Base-by-base conservation (phyloP, 2,113 vertebrate species). In the Ellobius talpinus region DNA sequence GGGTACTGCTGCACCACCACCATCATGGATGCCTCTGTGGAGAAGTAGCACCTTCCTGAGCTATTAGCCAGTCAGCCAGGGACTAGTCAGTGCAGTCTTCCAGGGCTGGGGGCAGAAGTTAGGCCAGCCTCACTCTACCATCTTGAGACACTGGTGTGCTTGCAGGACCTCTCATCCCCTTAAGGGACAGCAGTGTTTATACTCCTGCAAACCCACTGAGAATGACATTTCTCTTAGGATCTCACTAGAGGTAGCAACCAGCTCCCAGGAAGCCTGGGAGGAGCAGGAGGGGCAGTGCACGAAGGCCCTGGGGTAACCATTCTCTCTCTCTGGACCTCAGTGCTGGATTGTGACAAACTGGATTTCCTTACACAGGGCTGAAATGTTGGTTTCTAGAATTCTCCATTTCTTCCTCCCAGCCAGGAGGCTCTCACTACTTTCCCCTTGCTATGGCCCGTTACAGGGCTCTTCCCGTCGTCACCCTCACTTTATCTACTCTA, bases 191-290 rank as follows among this genome's bases (percentile, higher is more conserved):
- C 26, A 10, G 45, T 93, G 95, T 96, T 96, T 96, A 29, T 89
- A 36, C 72, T 93, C 42, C 36, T 33, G 63, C 77, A 93, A 86
- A 36, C 92, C 3, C 4, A 39, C 17, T 74, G 82, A 85, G 66
- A 78, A 87, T 58, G 39, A 92, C 17, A 58, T 92, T 87, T 91
- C 96, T 91, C 90, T 84, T 47, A 52, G 87, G 92, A 94, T 45
- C 66, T 33, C 66, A 47, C 52, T 72, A 73, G 89, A 85, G 93
- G 55, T 90, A 77, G 95, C 77, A 87, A 13, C 42, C 70, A 63
- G 55, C 31, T 87, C 89, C 81, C 16, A 52, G 87, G 45, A 61
- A 68, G 0, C 45, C 55, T 76, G 31, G 21, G 19, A 10, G 36
- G 24, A 47, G 33, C 2, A 31, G 42, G 63, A 74, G 68, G 50